These are phyloP conservation scores for Pocillopora damicornis DNA, from an alignment of 64 coral and sea anemone species.

Conservation along the genomic window DNA sequence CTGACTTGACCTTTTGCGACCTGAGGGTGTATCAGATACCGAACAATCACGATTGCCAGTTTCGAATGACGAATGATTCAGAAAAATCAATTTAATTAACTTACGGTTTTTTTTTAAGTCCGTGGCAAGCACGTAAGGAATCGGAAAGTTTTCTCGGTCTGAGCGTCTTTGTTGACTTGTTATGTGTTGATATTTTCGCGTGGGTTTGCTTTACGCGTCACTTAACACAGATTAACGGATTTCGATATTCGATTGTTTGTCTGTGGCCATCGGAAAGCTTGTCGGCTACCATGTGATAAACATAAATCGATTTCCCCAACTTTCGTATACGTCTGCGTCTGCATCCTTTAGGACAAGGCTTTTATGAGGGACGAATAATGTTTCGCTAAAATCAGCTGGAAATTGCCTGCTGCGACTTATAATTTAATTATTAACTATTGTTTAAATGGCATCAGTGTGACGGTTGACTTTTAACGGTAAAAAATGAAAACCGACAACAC, in stretches of 20 bases:
- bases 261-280: neutral
- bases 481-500: no score
- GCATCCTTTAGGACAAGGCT: no score
- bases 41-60: neutral
- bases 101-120: neutral
- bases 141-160: neutral
- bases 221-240: constrained; percentile 10
- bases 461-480: no score
- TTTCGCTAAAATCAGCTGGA: no score
- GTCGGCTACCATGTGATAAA: no score
- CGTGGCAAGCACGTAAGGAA: neutral
- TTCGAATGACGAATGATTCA: neutral
- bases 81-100: neutral
- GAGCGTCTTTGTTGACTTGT: neutral
- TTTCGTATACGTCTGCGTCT: no score
- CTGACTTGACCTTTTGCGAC: constrained; percentile 10
- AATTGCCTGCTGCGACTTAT: no score
- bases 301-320: no score
- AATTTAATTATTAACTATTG: no score
- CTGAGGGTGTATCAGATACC: neutral
- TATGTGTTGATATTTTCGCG: neutral
- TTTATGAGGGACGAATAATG: no score
- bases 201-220: constrained; percentile 1
- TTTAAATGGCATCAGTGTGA: no score
- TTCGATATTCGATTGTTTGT: neutral